phyloP scores from a whole-genome alignment of 2,113 vertebrate species.

The Mastomys coucha region DNA sequence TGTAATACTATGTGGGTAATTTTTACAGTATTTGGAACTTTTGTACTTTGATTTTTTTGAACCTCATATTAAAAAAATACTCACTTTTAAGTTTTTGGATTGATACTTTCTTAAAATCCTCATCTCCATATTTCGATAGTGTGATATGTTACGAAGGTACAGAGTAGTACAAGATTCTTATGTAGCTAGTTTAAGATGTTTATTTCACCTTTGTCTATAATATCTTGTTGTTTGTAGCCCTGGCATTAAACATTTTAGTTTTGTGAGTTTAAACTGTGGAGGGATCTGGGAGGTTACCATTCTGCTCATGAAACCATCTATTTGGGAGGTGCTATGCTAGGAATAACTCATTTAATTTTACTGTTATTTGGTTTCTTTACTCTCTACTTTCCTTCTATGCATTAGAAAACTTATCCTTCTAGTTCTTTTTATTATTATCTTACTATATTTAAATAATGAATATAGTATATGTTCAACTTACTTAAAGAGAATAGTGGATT shows the following conservation, averaged over 20 bases:
- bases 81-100: background rate
- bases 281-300: accelerated
- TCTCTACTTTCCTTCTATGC: background rate
- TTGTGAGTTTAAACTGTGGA: background rate
- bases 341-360: background rate
- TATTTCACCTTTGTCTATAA: background rate
- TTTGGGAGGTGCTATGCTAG: too few relatives aligned
- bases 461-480: background rate
- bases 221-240: background rate
- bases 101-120: background rate
- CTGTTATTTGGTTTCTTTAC: background rate
- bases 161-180: background rate
- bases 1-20: background rate
- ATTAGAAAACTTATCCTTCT: background rate
- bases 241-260: too few relatives aligned
- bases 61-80: background rate
- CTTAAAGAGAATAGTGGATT: background rate
- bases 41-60: background rate
- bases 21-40: background rate
- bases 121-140: background rate
- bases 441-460: background rate
- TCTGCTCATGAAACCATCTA: background rate
- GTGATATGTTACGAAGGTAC: background rate
- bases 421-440: background rate
- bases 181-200: too few relatives aligned